phyloP scores from a whole-genome alignment of 2,797 vertebrate species.

The Oreortyx pictus region DNA sequence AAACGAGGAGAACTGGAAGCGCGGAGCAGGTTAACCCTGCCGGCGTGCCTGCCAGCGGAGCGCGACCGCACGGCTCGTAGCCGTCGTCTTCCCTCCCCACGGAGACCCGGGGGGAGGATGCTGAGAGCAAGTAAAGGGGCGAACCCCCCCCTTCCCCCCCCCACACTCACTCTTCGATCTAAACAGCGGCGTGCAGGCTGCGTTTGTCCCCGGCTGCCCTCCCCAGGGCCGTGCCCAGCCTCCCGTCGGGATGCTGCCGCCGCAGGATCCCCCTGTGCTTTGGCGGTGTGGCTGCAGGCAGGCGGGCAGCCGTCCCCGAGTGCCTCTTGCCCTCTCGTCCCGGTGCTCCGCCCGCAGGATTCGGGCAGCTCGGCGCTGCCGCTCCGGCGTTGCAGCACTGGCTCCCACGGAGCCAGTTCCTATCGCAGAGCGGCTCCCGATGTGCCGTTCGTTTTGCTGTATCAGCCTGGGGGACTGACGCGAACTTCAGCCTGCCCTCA shows the following conservation, averaged over 20 bases:
- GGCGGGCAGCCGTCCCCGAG: neutral
- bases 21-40: conserved; percentile 26
- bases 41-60: conserved; percentile 33
- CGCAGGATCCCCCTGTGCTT: neutral
- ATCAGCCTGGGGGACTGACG: conserved; percentile 21
- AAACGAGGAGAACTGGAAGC: conserved; percentile 63
- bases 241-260: neutral
- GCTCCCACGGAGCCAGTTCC: neutral
- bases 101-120: neutral
- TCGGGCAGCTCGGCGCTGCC: conserved; percentile 37
- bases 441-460: conserved; percentile 58
- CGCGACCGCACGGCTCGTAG: neutral
- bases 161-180: neutral
- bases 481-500: conserved; percentile 26
- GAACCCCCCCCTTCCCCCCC: neutral
- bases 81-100: neutral
- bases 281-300: neutral
- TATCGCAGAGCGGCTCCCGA: neutral
- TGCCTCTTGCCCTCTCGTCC: neutral
- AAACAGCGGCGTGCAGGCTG: neutral
- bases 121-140: neutral
- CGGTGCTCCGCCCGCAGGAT: conserved; percentile 38
- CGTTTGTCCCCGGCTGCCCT: neutral
- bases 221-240: neutral
- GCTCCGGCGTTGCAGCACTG: conserved; percentile 45